Evolutionary conservation across 1,140 invertebrate genomes (phyloP).

Genomic region (Atta cephalotes): DNA sequence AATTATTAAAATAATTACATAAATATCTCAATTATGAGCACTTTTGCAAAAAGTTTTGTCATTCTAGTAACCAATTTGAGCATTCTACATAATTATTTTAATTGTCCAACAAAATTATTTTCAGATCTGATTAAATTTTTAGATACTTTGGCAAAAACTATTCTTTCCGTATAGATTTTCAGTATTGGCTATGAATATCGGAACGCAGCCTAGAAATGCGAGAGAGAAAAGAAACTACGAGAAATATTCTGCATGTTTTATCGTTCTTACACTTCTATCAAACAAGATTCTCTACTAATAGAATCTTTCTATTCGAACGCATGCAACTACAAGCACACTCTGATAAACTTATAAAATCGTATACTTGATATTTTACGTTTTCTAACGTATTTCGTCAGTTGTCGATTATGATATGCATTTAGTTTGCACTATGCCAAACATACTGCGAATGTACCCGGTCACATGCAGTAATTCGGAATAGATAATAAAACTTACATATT

Average conservation of each 20-base stretch:
- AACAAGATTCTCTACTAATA: conserved; percentile 47
- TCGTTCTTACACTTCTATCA: conserved; percentile 6
- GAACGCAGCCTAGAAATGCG: too few relatives aligned
- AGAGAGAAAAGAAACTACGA: conserved; percentile 1
- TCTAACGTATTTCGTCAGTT: not conserved
- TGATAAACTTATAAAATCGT: conserved; percentile 48
- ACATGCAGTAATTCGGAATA: not conserved
- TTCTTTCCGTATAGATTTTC: too few relatives aligned
- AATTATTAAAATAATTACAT: too few relatives aligned
- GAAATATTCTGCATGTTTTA: not conserved
- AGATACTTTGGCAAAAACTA: too few relatives aligned
- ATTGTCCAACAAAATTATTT: too few relatives aligned
- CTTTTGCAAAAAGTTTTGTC: too few relatives aligned
- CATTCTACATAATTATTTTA: too few relatives aligned
- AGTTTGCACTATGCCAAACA: conserved; percentile 9
- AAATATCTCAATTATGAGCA: too few relatives aligned
- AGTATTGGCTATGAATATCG: too few relatives aligned
- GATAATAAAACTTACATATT: not conserved
- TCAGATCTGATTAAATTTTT: too few relatives aligned
- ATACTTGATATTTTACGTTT: conserved; percentile 18
- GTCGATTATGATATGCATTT: conserved; percentile 56
- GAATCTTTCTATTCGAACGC: conserved; percentile 33
- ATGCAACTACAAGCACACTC: conserved; percentile 38
- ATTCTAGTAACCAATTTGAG: too few relatives aligned
- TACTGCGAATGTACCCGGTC: not conserved